Percentiles rank a stretch among this genome's conserved stretches.
These are phyloP conservation scores for Stichopus chloronotus DNA, from an alignment of 35 echinoderm and acorn worm genomes.

Conservation along the genomic window DNA sequence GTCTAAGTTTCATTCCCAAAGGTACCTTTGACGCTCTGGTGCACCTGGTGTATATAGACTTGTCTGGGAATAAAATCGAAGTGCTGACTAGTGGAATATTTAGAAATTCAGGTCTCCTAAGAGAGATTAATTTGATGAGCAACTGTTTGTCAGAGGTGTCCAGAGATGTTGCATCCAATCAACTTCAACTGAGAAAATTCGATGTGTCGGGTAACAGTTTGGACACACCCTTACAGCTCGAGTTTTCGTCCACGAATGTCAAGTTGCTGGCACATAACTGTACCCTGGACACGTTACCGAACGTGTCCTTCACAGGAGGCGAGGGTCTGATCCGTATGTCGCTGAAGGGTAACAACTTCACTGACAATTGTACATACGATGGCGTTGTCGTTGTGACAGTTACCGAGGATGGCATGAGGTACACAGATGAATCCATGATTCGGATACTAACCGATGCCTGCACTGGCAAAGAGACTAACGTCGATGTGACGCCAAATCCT, in stretches of 20 bases:
- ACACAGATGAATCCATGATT: neutral
- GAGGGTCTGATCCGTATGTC: neutral
- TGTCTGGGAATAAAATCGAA: neutral
- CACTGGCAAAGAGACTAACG: neutral
- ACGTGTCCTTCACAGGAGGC: neutral
- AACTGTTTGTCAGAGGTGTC: neutral
- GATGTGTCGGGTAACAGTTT: neutral
- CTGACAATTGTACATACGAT: neutral
- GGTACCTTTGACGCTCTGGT: neutral
- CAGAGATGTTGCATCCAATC: neutral
- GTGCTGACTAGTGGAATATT: neutral
- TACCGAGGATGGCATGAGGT: neutral
- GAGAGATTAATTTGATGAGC: neutral
- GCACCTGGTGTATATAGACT: neutral
- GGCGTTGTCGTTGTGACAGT: neutral
- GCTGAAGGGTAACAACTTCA: neutral
- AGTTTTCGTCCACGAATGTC: neutral
- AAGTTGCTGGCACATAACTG: neutral
- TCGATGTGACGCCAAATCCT: neutral
- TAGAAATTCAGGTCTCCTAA: neutral
- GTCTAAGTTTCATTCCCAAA: neutral
- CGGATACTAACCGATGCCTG: neutral
- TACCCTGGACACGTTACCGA: neutral
- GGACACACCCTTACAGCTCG: neutral
- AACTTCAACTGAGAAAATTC: neutral